These are phyloP conservation scores for Gryon sp. DNA, from an alignment of 1,140 invertebrate genomes.

Conservation along the genomic window DNA sequence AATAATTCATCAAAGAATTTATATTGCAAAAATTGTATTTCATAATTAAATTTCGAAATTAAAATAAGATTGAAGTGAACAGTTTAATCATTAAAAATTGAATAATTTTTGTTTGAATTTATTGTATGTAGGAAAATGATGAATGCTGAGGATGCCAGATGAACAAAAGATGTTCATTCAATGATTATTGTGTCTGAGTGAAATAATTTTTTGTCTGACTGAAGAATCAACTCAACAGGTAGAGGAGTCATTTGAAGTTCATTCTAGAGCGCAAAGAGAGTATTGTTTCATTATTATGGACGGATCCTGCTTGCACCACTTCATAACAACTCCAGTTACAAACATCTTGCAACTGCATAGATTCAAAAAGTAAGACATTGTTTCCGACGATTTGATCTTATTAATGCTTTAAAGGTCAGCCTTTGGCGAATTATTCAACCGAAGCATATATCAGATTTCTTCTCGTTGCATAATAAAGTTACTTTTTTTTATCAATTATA, in stretches of 20 bases:
- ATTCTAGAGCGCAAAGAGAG: too few species aligned
- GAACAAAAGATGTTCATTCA: conserved; percentile 44
- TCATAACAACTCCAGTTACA: conserved; percentile 72
- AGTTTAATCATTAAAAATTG: neutral
- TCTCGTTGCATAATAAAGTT: too few species aligned
- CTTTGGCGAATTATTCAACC: neutral
- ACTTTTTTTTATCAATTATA: too few species aligned
- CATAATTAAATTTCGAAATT: too few species aligned
- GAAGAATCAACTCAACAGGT: conserved; percentile 26
- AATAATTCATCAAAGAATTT: too few species aligned
- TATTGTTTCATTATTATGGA: conserved; percentile 67
- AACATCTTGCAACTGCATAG: conserved; percentile 73
- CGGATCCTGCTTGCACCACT: conserved; percentile 70
- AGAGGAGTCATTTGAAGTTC: conserved; percentile 24
- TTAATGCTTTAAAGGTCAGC: conserved; percentile 32
- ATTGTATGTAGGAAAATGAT: conserved; percentile 41
- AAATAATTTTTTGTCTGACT: conserved; percentile 19
- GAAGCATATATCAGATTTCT: neutral
- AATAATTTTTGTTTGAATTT: neutral
- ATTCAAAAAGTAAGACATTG: conserved; percentile 75
- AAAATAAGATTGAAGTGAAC: neutral
- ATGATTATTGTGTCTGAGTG: conserved; percentile 31
- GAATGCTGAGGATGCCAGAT: conserved; percentile 37
- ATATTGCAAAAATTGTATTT: too few species aligned
- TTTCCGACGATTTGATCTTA: conserved; percentile 23